Conservation (phyloP, 2,113 vertebrate species). For the Nycticorax nycticorax region DNA sequence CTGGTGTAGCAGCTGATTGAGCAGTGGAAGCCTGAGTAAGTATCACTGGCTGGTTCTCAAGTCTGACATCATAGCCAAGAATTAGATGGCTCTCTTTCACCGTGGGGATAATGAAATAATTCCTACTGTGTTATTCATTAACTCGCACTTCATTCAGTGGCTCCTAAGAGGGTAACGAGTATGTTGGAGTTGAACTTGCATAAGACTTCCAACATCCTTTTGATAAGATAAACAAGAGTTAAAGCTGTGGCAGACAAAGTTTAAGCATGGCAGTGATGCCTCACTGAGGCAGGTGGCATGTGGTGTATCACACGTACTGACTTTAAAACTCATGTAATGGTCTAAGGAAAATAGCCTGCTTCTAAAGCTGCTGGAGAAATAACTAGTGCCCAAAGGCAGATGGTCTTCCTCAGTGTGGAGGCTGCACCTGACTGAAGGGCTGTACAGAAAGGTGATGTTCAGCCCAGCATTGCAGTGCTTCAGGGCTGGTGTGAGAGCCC, state of each 20-base stretch:
- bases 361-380: neutral
- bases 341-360: neutral
- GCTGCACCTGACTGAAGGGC: neutral
- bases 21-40: neutral
- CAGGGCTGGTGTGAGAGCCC: too few relatives aligned
- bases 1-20: neutral
- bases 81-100: constrained; percentile 47
- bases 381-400: neutral
- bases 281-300: neutral
- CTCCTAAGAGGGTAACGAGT: constrained; percentile 3
- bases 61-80: constrained; percentile 44
- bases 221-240: constrained; percentile 19
- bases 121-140: constrained; percentile 60
- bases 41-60: constrained; percentile 41
- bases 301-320: neutral
- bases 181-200: constrained; percentile 40
- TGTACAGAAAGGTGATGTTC: neutral
- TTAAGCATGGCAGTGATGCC: neutral
- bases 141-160: constrained; percentile 44
- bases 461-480: neutral
- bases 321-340: neutral
- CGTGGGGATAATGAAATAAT: constrained; percentile 50
- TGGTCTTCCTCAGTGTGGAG: neutral
- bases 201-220: constrained; percentile 11
- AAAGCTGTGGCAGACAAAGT: neutral